Conservation (phyloP, 2,888 invertebrate species). For the Dasypolia templi region DNA sequence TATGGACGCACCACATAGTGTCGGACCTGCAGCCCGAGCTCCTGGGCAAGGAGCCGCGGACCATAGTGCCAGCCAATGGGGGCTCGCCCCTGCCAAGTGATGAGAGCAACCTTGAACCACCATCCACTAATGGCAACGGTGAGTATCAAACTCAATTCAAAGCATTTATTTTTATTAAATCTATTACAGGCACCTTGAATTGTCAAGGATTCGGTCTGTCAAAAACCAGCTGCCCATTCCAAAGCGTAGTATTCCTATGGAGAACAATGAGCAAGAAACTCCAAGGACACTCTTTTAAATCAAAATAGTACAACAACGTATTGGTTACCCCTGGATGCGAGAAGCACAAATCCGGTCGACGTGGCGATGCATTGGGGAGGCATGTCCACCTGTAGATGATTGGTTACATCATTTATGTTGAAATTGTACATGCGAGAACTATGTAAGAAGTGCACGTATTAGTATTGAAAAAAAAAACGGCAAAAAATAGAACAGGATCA, state of each 20-base stretch:
- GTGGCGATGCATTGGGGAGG: too few species aligned
- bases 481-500: neutral
- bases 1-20: constrained; percentile 98
- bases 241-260: neutral
- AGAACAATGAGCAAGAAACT: neutral
- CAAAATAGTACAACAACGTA: neutral
- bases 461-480: too few species aligned
- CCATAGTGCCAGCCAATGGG: constrained; percentile 88
- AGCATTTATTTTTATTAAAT: neutral
- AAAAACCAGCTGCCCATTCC: neutral
- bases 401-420: neutral
- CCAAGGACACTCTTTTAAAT: neutral
- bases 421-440: neutral
- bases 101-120: constrained; percentile 95
- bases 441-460: neutral
- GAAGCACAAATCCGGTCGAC: too few species aligned
- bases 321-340: neutral
- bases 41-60: constrained; percentile 93
- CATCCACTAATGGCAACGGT: constrained; percentile 90
- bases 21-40: constrained; percentile 96
- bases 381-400: neutral
- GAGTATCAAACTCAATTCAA: constrained; percentile 15
- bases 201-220: neutral
- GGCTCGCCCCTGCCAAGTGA: constrained; percentile 91
- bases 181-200: neutral